Evolutionary conservation across 2,797 vertebrate species (phyloP).

Genomic region (Crenichthys baileyi): DNA sequence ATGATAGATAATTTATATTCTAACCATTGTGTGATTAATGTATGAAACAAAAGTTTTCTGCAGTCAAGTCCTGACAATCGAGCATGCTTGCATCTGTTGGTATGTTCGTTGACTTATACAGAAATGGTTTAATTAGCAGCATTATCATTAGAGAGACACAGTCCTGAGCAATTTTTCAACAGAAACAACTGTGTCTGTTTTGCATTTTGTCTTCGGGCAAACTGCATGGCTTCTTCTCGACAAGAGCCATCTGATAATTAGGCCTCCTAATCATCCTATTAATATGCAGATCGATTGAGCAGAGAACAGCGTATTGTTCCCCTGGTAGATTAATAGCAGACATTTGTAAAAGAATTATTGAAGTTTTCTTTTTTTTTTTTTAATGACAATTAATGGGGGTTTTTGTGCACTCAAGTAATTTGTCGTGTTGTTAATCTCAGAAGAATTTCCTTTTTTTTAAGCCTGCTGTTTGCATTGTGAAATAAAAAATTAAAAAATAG

Average conservation of each 20-base stretch:
- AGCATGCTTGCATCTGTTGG: background rate
- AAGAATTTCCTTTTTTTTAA: slow-evolving; percentile 40
- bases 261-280: slow-evolving; percentile 75
- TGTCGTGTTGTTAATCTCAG: slow-evolving; percentile 39
- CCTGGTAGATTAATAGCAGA: slow-evolving; percentile 38
- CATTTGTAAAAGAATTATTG: slow-evolving; percentile 64
- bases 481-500: background rate
- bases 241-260: slow-evolving; percentile 80
- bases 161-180: slow-evolving; percentile 31
- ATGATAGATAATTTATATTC: slow-evolving; percentile 70
- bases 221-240: slow-evolving; percentile 63
- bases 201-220: slow-evolving; percentile 68
- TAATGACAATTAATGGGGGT: slow-evolving; percentile 43
- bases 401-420: slow-evolving; percentile 45
- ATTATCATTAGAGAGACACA: slow-evolving; percentile 6
- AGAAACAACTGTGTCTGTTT: slow-evolving; percentile 67
- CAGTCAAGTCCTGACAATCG: slow-evolving; percentile 2
- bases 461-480: background rate
- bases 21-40: slow-evolving; percentile 57
- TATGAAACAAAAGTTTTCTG: slow-evolving; percentile 47
- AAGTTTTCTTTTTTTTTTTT: slow-evolving; percentile 55
- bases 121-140: slow-evolving; percentile 20
- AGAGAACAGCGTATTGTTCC: slow-evolving; percentile 65
- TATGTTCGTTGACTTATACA: slow-evolving; percentile 30
- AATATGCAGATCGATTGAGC: slow-evolving; percentile 76